Percentiles rank a stretch among this genome's conserved stretches.
Evolutionary conservation across 2,888 invertebrate genomes (phyloP).

Genomic region (Chrysolina haemoptera): DNA sequence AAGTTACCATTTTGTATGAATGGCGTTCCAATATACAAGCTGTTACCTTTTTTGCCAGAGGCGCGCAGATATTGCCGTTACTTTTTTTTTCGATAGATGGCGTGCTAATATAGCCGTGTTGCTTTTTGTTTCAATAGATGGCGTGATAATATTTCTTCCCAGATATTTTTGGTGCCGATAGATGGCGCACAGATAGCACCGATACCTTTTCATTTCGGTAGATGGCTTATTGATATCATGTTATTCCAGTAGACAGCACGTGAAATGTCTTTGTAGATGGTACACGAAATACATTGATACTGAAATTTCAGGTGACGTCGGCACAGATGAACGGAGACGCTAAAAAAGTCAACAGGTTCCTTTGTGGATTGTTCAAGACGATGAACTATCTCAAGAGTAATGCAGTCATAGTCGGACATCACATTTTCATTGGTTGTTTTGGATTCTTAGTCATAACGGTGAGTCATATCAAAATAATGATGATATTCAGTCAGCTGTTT

Average conservation of each 20-base stretch:
- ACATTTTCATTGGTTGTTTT: slow-evolving; percentile 82
- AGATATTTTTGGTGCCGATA: no score
- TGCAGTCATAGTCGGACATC: slow-evolving; percentile 82
- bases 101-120: not conserved
- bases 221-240: no score
- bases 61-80: no score
- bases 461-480: slow-evolving; percentile 64
- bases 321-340: slow-evolving; percentile 53
- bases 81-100: not conserved
- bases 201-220: no score
- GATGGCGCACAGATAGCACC: no score
- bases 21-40: no score
- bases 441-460: slow-evolving; percentile 83
- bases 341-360: slow-evolving; percentile 34
- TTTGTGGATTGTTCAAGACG: slow-evolving; percentile 33
- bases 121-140: not conserved
- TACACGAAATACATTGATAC: no score
- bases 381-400: slow-evolving; percentile 71
- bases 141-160: not conserved
- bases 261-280: no score
- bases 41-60: no score
- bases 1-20: no score
- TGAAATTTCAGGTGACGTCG: slow-evolving; percentile 5
- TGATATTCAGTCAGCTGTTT: no score
- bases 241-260: no score